Conservation (phyloP, 2,888 invertebrate species). For the Acrobasis suavella region DNA sequence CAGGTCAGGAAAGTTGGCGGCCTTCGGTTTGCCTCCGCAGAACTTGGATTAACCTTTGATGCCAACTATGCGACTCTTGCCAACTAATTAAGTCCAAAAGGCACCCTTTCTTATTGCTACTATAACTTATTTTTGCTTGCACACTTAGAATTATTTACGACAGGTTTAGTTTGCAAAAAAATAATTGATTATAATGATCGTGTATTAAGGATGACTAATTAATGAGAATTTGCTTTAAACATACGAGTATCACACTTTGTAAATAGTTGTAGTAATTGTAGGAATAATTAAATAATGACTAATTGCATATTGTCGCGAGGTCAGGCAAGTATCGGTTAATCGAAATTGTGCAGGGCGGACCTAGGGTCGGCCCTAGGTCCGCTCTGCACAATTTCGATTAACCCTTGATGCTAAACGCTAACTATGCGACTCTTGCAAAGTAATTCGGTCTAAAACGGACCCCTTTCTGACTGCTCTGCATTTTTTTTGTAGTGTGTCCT, state of each 20-base stretch:
- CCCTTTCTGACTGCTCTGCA: background rate
- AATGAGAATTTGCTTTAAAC: too few relatives aligned
- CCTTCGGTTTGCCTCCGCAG: slow-evolving; percentile 41
- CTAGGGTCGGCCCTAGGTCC: slow-evolving; percentile 39
- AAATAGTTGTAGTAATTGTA: too few relatives aligned
- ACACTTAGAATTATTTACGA: too few relatives aligned
- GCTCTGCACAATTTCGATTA: slow-evolving; percentile 48
- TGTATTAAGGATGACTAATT: too few relatives aligned
- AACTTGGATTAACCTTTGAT: slow-evolving; percentile 51
- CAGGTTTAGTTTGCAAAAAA: too few relatives aligned
- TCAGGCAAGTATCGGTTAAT: too few relatives aligned
- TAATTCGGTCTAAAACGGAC: slow-evolving; percentile 39
- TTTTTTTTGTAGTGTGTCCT: background rate
- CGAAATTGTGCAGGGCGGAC: too few relatives aligned
- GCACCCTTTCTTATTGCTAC: slow-evolving; percentile 24
- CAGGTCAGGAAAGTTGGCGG: slow-evolving; percentile 24
- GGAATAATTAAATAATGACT: too few relatives aligned
- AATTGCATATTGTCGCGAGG: too few relatives aligned
- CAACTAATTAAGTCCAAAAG: slow-evolving; percentile 43
- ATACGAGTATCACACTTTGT: too few relatives aligned
- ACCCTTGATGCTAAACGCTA: slow-evolving; percentile 42
- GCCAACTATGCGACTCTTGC: slow-evolving; percentile 42
- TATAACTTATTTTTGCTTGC: too few relatives aligned
- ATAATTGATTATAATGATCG: too few relatives aligned
- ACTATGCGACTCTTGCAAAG: slow-evolving; percentile 42